Conservation (phyloP, 2,113 vertebrate genomes). For the Chamaea fasciata region DNA sequence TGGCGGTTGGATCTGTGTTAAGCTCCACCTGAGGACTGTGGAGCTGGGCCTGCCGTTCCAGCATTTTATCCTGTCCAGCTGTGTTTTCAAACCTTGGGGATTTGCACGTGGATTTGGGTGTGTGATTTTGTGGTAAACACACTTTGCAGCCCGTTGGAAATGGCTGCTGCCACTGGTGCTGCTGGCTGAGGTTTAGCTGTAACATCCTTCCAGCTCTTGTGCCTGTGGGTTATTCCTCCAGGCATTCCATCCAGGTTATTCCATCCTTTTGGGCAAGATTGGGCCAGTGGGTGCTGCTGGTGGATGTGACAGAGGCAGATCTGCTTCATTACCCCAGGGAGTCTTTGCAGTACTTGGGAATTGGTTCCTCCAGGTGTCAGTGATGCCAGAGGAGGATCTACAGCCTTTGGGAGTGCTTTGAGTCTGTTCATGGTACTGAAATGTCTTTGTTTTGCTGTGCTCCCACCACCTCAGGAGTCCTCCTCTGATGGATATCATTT, state of each 20-base stretch:
- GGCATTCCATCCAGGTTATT: too few relatives aligned
- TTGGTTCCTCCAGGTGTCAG: neutral
- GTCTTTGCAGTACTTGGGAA: neutral
- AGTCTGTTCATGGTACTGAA: neutral
- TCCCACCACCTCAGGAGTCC: slow-evolving; percentile 76
- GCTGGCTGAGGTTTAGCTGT: neutral
- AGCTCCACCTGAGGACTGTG: neutral
- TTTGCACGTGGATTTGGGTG: neutral
- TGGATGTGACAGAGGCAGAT: neutral
- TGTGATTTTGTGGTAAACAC: neutral
- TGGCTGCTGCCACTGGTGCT: neutral
- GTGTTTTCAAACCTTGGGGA: neutral
- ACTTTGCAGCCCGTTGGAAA: neutral
- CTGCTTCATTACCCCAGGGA: neutral
- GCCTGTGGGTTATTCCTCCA: neutral
- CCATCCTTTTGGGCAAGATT: neutral
- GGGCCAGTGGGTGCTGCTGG: neutral
- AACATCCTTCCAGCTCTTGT: neutral
- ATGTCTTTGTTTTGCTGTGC: neutral
- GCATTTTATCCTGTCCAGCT: neutral
- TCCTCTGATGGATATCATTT: slow-evolving; percentile 93
- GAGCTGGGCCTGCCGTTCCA: neutral
- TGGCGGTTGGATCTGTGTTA: neutral
- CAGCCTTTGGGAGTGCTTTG: neutral
- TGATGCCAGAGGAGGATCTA: neutral